phyloP scores from a whole-genome alignment of 1,140 invertebrate genomes.

The Trichoplusia ni region DNA sequence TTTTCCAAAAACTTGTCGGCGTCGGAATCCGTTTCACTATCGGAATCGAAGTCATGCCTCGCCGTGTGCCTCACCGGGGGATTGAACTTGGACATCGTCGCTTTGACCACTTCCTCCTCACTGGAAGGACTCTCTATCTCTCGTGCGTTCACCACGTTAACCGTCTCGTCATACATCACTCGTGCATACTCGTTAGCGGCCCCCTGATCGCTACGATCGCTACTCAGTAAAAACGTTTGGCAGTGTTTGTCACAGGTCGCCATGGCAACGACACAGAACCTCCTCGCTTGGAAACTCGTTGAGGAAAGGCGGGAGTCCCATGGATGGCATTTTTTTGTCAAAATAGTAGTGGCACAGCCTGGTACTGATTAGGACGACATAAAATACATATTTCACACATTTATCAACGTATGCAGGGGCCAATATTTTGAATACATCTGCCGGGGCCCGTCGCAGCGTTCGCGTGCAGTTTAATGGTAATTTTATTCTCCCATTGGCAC shows the following conservation, averaged over 20 bases:
- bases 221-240: slow-evolving; percentile 53
- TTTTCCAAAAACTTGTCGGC: slow-evolving; percentile 59
- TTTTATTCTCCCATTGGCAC: neutral
- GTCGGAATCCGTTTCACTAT: slow-evolving; percentile 62
- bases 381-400: slow-evolving; percentile 27
- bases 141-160: slow-evolving; percentile 57
- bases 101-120: slow-evolving; percentile 57
- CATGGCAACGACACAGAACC: slow-evolving; percentile 58
- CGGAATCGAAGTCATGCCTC: slow-evolving; percentile 68
- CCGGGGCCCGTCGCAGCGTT: neutral
- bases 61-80: slow-evolving; percentile 65
- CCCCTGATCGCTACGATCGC: slow-evolving; percentile 15
- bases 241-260: slow-evolving; percentile 70
- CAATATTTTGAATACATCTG: neutral
- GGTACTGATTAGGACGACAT: slow-evolving; percentile 35
- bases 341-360: slow-evolving; percentile 39
- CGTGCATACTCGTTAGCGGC: slow-evolving; percentile 35
- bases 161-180: slow-evolving; percentile 73
- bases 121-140: slow-evolving; percentile 69
- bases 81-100: slow-evolving; percentile 69
- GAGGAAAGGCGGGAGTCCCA: slow-evolving; percentile 26
- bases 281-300: slow-evolving; percentile 28
- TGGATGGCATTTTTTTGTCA: slow-evolving; percentile 28
- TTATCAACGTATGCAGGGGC: slow-evolving; percentile 6
- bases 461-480: slow-evolving; percentile 7